Conservation (phyloP, 2,888 invertebrate species). For the Oscheius onirici region DNA sequence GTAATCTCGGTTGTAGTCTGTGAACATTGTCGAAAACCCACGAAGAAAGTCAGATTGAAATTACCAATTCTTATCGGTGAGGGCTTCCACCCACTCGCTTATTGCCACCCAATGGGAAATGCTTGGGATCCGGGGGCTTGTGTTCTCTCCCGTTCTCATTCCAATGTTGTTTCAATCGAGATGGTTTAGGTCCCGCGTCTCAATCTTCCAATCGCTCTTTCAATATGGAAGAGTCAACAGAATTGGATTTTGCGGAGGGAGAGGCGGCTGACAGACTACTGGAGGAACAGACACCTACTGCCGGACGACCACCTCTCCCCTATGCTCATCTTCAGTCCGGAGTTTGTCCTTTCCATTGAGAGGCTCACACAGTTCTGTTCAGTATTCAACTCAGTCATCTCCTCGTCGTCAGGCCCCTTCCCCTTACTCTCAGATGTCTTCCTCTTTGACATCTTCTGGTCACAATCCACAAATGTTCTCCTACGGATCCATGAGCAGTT, state of each 20-base stretch:
- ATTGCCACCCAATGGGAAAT: not conserved
- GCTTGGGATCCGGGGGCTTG: constrained; percentile 13
- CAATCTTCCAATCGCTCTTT: constrained; percentile 45
- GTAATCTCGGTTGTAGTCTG: constrained; percentile 20
- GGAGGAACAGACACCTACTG: constrained; percentile 42
- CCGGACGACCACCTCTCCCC: constrained; percentile 42
- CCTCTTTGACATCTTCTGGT: constrained; percentile 24
- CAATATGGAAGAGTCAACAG: constrained; percentile 53
- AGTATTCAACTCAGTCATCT: constrained; percentile 27
- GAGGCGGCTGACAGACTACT: constrained; percentile 39
- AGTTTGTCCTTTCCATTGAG: constrained; percentile 1
- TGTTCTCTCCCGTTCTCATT: not conserved
- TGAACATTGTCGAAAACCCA: constrained; percentile 31
- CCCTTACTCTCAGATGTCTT: constrained; percentile 24
- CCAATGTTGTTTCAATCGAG: not conserved
- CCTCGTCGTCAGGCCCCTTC: constrained; percentile 25
- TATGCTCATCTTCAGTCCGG: constrained; percentile 31
- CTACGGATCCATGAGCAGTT: constrained; percentile 8
- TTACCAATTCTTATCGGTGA: constrained; percentile 24
- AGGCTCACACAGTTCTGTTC: not conserved
- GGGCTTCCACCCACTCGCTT: constrained; percentile 3
- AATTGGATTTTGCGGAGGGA: constrained; percentile 47
- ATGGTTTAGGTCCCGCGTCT: constrained; percentile 40
- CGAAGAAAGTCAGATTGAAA: constrained; percentile 21
- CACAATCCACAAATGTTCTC: constrained; percentile 23